A percentile compares a stretch with the other conserved stretches of the same genome.
Conservation (phyloP, 2,888 invertebrate species). For the Lydus trimaculatus region DNA sequence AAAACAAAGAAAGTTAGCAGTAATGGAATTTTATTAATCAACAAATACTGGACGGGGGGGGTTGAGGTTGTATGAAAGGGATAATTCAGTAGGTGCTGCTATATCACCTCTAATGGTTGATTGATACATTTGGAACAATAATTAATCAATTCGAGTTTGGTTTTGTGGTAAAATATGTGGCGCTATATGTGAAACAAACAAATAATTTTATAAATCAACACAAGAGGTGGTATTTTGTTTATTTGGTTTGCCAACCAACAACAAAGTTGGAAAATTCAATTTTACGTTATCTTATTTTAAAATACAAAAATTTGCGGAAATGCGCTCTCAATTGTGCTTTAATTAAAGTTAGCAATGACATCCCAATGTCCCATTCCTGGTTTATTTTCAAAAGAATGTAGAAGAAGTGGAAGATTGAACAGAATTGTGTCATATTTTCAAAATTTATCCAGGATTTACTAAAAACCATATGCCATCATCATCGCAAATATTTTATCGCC, state of each 20-base stretch:
- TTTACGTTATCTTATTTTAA: background rate
- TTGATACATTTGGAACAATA: no score
- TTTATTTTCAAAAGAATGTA: background rate
- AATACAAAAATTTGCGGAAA: background rate
- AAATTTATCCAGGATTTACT: background rate
- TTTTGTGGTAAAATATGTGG: no score
- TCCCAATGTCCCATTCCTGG: background rate
- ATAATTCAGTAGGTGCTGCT: no score
- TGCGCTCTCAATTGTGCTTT: background rate
- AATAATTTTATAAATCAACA: conserved; percentile 3
- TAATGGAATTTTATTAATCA: background rate
- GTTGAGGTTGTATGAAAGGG: no score
- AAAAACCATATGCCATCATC: background rate
- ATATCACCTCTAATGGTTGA: no score
- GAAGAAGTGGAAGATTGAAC: background rate
- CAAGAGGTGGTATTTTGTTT: background rate
- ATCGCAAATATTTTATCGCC: conserved; percentile 18
- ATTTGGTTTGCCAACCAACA: background rate
- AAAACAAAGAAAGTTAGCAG: background rate
- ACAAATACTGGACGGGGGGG: no score
- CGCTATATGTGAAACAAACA: background rate
- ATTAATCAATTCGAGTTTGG: no score
- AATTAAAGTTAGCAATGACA: background rate
- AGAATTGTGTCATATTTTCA: background rate
- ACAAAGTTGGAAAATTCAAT: background rate